Evolutionary conservation across 35 echinoderm and acorn worm species (phyloP), one percentile per base, ranked within the genome.

Genomic region (Patiria miniata): DNA sequence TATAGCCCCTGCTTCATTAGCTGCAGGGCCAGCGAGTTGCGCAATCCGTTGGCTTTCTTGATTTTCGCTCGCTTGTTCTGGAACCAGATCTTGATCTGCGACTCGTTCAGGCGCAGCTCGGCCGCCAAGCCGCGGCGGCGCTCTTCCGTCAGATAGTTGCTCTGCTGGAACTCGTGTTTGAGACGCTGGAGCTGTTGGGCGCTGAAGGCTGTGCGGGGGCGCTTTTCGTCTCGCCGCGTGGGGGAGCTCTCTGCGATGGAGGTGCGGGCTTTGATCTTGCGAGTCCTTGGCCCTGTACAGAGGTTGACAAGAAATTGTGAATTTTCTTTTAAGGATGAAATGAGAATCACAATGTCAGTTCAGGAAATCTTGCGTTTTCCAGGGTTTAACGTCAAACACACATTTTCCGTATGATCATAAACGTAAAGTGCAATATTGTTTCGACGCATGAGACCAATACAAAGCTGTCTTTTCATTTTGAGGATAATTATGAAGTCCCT

Each of bases 61-160:
- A 97, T 97, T 59, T 97, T 97, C 8, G 95, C 95, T 44, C 95
- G 88, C 81, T 97, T 97, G 40, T 97, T 97, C 78, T 97, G 95
- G 81, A 97, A 97, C 95, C 95, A 97, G 39, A 97, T 97, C 79
- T 97, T 97, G 86, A 97, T 97, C 47, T 97, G 95, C 12, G 95
- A 97, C 52, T 95, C 93, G 69, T 86, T 95, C 29, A 95, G 89
- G 22, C 81, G 87, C 22, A 95, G 84, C 61, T 95, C 93, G 79
- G 85, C 83, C 21, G 93, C 83, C 42, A 95, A 61, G 6, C 79
- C 51, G 21, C 93, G 83, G 51, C 93, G 84, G 61, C 93, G 89
- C 51, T 95, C 83, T 68, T 95, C 93, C 15, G 93, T 95, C 44
- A 95, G 88, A 84, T 95, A 95, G 87, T 95, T 91, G 32, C 89